Percentiles rank a stretch among this genome's conserved stretches.
These are phyloP conservation scores for Pogonocherus hispidulus DNA, from an alignment of 2,888 invertebrate genomes.

Conservation along the genomic window DNA sequence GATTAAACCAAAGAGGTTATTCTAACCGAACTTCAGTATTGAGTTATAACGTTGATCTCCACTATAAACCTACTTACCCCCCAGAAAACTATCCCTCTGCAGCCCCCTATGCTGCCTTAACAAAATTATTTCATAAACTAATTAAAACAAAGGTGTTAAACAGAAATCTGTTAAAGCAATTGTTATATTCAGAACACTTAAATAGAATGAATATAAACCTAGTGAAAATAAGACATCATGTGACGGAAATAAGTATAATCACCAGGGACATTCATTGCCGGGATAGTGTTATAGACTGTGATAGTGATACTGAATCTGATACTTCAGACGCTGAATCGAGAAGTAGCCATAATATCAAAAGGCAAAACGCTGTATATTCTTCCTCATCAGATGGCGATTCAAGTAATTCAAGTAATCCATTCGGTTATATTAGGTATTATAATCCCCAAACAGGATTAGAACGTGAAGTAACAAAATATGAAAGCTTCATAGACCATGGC, in stretches of 20 bases:
- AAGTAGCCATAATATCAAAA: slow-evolving; percentile 68
- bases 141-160: slow-evolving; percentile 81
- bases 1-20: slow-evolving; percentile 72
- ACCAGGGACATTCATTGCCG: slow-evolving; percentile 60
- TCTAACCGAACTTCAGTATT: slow-evolving; percentile 71
- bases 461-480: slow-evolving; percentile 65
- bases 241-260: slow-evolving; percentile 68
- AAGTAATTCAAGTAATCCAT: slow-evolving; percentile 75
- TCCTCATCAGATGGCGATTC: slow-evolving; percentile 67
- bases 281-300: slow-evolving; percentile 64
- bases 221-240: slow-evolving; percentile 72
- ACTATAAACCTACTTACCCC: slow-evolving; percentile 75
- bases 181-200: slow-evolving; percentile 78
- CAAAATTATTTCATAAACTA: slow-evolving; percentile 81
- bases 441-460: slow-evolving; percentile 69
- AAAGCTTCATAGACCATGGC: slow-evolving; percentile 71
- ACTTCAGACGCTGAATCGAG: slow-evolving; percentile 68
- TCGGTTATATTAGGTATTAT: slow-evolving; percentile 78
- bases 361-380: slow-evolving; percentile 73
- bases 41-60: slow-evolving; percentile 63
- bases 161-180: slow-evolving; percentile 79
- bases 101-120: slow-evolving; percentile 83
- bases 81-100: slow-evolving; percentile 83
- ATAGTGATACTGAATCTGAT: slow-evolving; percentile 69
- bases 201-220: slow-evolving; percentile 71